Percentiles rank a stretch among this genome's conserved stretches.
Evolutionary conservation across 2,888 invertebrate genomes (phyloP).

Genomic region (Archips xylosteana): DNA sequence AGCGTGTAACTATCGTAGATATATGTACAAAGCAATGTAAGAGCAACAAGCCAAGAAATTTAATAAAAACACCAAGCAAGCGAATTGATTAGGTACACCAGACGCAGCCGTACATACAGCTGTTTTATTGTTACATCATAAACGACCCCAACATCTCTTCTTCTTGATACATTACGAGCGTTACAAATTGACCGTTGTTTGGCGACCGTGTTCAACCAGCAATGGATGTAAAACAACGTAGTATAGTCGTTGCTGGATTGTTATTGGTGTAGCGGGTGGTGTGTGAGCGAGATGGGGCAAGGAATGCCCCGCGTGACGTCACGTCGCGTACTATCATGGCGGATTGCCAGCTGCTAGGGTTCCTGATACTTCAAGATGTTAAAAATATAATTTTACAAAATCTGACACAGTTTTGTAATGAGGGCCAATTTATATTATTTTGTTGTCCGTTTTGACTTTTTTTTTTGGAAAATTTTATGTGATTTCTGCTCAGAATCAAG

Average conservation of each 20-base stretch:
- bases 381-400: too few relatives aligned
- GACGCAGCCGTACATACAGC: not conserved
- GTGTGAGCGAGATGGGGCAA: slow-evolving; percentile 40
- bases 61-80: not conserved
- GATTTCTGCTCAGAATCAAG: too few relatives aligned
- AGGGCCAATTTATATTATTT: too few relatives aligned
- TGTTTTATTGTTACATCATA: not conserved
- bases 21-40: not conserved
- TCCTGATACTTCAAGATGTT: not conserved
- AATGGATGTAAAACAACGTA: not conserved
- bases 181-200: not conserved
- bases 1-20: too few relatives aligned
- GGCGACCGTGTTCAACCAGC: not conserved
- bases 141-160: not conserved
- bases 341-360: slow-evolving; percentile 50
- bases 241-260: not conserved
- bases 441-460: too few relatives aligned
- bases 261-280: not conserved
- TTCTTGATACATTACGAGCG: not conserved
- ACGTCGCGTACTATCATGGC: slow-evolving; percentile 64
- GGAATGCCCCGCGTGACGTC: slow-evolving; percentile 61
- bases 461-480: too few relatives aligned
- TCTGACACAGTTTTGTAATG: too few relatives aligned
- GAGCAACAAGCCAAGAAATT: not conserved
- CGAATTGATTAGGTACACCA: not conserved